Evolutionary conservation across 2,888 invertebrate species (phyloP).

Genomic region (Epinotia ramella): DNA sequence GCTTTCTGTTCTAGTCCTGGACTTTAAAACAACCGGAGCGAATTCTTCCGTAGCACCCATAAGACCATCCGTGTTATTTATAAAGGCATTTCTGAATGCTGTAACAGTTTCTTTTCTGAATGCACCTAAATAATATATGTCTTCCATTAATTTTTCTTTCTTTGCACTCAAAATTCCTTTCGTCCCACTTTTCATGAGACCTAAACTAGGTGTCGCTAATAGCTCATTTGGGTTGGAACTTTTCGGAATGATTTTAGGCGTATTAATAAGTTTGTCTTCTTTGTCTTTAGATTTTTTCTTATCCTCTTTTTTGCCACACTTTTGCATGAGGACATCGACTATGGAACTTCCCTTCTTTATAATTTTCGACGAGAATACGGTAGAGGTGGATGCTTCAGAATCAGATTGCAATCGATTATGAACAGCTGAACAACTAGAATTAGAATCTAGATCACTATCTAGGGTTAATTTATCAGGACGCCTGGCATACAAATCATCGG

Average conservation of each 20-base stretch:
- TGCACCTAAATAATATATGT: constrained; percentile 86
- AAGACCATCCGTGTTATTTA: constrained; percentile 86
- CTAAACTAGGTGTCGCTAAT: constrained; percentile 87
- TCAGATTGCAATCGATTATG: constrained; percentile 85
- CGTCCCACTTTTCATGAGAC: constrained; percentile 71
- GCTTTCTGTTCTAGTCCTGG: constrained; percentile 91
- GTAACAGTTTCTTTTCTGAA: constrained; percentile 89
- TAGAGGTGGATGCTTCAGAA: constrained; percentile 88
- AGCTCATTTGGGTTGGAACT: constrained; percentile 83
- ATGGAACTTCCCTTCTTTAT: constrained; percentile 85
- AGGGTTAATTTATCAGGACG: constrained; percentile 78
- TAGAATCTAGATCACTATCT: constrained; percentile 89
- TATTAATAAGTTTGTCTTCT: constrained; percentile 82
- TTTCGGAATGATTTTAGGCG: constrained; percentile 85
- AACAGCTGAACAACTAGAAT: constrained; percentile 86
- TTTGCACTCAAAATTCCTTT: constrained; percentile 74
- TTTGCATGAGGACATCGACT: constrained; percentile 88
- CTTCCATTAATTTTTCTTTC: constrained; percentile 82
- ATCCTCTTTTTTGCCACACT: constrained; percentile 86
- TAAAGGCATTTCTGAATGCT: constrained; percentile 88
- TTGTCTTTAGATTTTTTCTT: constrained; percentile 84
- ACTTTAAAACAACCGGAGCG: constrained; percentile 89
- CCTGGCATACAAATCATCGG: constrained; percentile 83
- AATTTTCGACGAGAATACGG: constrained; percentile 86
- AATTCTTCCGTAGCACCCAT: constrained; percentile 87